A percentile compares a stretch with the other conserved stretches of the same genome.
Conservation (phyloP, 2,797 vertebrate species). For the Pangasius macronema region DNA sequence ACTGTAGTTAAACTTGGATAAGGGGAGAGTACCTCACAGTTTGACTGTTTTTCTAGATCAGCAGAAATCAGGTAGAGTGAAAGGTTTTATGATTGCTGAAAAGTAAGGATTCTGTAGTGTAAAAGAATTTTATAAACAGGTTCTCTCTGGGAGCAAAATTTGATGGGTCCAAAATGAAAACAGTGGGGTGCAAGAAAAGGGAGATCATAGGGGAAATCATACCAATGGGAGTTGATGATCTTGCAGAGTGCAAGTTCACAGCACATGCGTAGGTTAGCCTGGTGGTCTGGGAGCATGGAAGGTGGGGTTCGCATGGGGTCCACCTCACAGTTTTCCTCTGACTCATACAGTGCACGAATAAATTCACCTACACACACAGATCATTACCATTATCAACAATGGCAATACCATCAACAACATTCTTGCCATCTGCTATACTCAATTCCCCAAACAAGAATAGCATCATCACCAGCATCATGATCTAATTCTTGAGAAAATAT, state of each 20-base stretch:
- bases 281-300: conserved; percentile 91
- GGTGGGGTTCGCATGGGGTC: conserved; percentile 96
- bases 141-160: too few relatives aligned
- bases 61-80: background rate
- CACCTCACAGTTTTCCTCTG: conserved; percentile 98
- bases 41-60: background rate
- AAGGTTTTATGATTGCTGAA: background rate
- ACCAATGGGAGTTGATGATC: conserved; percentile 98
- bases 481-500: conserved; percentile 7
- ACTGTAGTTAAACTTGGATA: background rate
- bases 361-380: conserved; percentile 83
- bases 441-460: background rate
- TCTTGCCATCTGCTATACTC: background rate
- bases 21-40: background rate
- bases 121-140: background rate
- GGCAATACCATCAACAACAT: background rate
- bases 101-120: background rate
- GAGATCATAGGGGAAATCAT: conserved; percentile 59
- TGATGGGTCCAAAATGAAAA: background rate
- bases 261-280: conserved; percentile 98
- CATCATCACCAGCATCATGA: background rate
- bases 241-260: conserved; percentile 98
- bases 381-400: conserved; percentile 6
- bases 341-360: conserved; percentile 94
- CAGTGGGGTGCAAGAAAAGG: background rate